Evolutionary conservation across 1,140 invertebrate genomes (phyloP), one percentile per base, ranked within the genome.

Genomic region (Drosophila repleta): DNA sequence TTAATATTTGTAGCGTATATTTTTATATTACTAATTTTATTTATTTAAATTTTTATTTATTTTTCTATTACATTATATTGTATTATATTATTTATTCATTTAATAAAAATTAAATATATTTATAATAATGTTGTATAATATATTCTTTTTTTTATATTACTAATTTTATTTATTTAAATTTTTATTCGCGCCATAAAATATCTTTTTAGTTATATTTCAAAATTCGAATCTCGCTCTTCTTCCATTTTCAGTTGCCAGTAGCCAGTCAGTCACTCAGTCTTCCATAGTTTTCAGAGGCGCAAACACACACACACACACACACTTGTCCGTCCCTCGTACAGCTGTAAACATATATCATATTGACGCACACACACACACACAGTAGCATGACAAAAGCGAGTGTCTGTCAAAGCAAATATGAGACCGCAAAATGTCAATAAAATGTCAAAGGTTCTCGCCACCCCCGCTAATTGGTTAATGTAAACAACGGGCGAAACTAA

Each of bases 391-490:
- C 41, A 56, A 3, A 57, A 57, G 49, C 8, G 32, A 35, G 55
- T 39, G 62, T 63, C 68, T 82, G 79, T 79, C 79, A 88, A 82
- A 87, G 75, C 83, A 87, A 88, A 87, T 79, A 88, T 79, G 79
- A 82, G 76, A 76, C 79, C 64, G 48, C 69, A 75, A 35, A 83
- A 77, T 85, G 81, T 85, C 81, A 85, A 72, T 57, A 72, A 75
- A 77, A 77, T 88, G 82, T 88, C 79, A 87, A 82, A 87, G 82
- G 82, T 76, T 63, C 32, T 35, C 58, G 55, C 51, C 76, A 76
- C 66, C 81, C 76, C 63, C 79, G 83, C 75, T 87, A 88, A 87
- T 87, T 87, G 83, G 83, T 87, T 88, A 88, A 88, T 87, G 83
- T 88, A 87, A 87, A 87, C 83, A 88, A 79, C 75, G 63, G 65